phyloP scores from a whole-genome alignment of 2,113 vertebrate species.

The Tyrannus savana region DNA sequence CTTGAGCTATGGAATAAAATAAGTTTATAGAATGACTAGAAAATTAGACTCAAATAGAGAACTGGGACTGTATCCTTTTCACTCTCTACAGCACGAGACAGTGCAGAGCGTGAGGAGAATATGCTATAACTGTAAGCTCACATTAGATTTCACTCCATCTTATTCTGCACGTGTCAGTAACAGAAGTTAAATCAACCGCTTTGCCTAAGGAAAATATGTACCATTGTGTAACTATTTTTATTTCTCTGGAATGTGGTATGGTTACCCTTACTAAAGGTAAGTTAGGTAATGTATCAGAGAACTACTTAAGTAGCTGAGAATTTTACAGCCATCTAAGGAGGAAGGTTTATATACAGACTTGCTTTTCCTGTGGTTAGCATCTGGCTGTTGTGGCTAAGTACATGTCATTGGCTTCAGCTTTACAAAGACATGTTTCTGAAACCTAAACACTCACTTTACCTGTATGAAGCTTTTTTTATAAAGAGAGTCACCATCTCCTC shows the following conservation, averaged over 20 bases:
- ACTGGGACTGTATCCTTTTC: not conserved
- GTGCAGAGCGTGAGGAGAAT: not conserved
- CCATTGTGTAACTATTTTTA: not conserved
- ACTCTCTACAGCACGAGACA: rapidly evolving
- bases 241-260: not conserved
- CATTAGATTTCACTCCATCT: not conserved
- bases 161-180: not conserved
- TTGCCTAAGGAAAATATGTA: not conserved
- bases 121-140: not conserved
- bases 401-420: not conserved
- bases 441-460: not conserved
- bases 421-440: not conserved
- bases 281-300: not conserved
- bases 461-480: not conserved
- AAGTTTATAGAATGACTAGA: not conserved
- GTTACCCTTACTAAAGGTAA: not conserved
- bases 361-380: not conserved
- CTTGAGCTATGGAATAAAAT: not conserved
- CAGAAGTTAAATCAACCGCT: not conserved
- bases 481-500: not conserved
- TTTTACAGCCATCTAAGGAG: not conserved
- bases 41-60: not conserved
- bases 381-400: not conserved
- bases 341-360: not conserved
- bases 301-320: not conserved